A percentile compares a stretch with the other conserved stretches of the same genome.
phyloP scores from a whole-genome alignment of 1,140 invertebrate species.

The Lordiphosa clarofinis region DNA sequence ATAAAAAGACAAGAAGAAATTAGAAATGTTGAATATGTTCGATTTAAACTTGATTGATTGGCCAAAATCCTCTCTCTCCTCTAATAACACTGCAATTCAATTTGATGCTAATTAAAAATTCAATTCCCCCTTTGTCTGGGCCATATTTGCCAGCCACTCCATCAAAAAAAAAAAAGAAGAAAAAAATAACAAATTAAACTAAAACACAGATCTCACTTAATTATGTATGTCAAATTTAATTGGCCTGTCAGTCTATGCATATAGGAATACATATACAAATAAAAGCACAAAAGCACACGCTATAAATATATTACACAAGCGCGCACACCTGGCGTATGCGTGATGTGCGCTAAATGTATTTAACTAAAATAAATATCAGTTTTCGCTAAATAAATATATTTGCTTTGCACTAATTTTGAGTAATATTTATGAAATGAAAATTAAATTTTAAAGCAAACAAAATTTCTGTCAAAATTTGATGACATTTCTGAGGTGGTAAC shows the following conservation, averaged over 20 bases:
- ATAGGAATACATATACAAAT: slow-evolving; percentile 14
- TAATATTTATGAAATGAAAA: no score
- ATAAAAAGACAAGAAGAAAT: no score
- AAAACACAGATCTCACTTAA: slow-evolving; percentile 48
- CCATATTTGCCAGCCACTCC: slow-evolving; percentile 32
- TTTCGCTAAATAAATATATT: slow-evolving; percentile 55
- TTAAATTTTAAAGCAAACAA: slow-evolving; percentile 50
- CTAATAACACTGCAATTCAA: slow-evolving; percentile 27
- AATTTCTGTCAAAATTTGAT: slow-evolving; percentile 69
- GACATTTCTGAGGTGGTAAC: slow-evolving; percentile 49
- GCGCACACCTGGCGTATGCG: slow-evolving; percentile 56
- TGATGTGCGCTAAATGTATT: slow-evolving; percentile 26
- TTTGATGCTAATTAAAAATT: slow-evolving; percentile 63
- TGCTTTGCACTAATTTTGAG: slow-evolving; percentile 61
- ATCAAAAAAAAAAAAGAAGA: background rate
- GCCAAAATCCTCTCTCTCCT: no score
- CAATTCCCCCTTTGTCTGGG: slow-evolving; percentile 25
- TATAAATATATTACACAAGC: slow-evolving; percentile 60
- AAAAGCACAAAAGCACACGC: slow-evolving; percentile 41
- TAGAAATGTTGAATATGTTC: no score
- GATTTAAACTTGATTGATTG: no score
- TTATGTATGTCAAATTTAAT: slow-evolving; percentile 76
- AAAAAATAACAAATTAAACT: background rate
- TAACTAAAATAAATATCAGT: slow-evolving; percentile 41
- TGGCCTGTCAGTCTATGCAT: slow-evolving; percentile 60